Base-by-base conservation (phyloP, 2,888 invertebrate species). In the Danaus chrysippus region DNA sequence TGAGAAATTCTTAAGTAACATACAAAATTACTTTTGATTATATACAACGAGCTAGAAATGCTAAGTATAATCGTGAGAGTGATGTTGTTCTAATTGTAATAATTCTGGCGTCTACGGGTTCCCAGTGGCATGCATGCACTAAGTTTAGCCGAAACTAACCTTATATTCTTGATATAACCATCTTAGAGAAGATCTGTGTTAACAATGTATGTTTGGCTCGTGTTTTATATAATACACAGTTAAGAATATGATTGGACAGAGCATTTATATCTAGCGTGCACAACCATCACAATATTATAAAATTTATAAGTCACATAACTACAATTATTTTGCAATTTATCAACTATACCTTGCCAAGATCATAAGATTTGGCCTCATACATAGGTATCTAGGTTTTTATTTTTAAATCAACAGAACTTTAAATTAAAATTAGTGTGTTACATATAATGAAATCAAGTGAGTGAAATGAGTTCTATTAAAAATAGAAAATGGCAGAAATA, bases 1-100 rank as follows among this genome's bases (percentile, higher is more conserved):
- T 83, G 83, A 86, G 86, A 90, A 86, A 76, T 77, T 79, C 83
- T 86, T 87, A 87, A 71, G 80, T 86, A 86, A 85, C 83, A 88
- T 90, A 90, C 84, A 88, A 91, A 89, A 89, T 87, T 88, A 88
- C 87, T 79, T 82, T 82, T 83, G 81, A 83, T 85, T 89, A 89
- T 89, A 72, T 89, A 91, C 90, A 90, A 83, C 82, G 78, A 81
- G 82, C 84, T 90, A 88, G 84, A 87, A 84, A 86, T 68, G 68
- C 69, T 70, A 61, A 65, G 65, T 68, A 67, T 64, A 69, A 62
- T 68, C 61, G 67, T 69, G 64, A 68, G 66, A 66, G 62, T 68
- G 69, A 63, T 60, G 63, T 81, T 83, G 82, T 81, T 75, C 81
- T 86, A 85, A 80, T 78, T 78, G 76, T 81, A 80, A 59, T 82